Percentiles rank a stretch among this genome's conserved stretches.
These are phyloP conservation scores for Sylvia borin DNA, from an alignment of 2,797 vertebrate species.

Conservation along the genomic window DNA sequence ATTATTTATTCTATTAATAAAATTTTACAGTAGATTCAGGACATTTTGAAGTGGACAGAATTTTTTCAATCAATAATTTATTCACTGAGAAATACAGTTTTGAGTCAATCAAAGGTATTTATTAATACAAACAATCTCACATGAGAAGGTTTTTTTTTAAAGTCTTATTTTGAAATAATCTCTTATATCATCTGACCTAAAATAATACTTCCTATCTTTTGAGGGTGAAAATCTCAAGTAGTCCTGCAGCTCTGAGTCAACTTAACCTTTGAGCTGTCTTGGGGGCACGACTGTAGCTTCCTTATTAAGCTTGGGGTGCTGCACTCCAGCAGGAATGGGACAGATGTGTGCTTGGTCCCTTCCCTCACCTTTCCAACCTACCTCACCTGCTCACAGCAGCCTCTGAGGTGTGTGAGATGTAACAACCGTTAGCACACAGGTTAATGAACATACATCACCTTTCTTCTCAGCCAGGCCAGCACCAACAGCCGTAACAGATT, in stretches of 20 bases:
- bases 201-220: not conserved
- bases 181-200: not conserved
- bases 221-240: not conserved
- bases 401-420: not conserved
- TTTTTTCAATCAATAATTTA: not conserved
- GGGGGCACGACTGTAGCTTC: not conserved
- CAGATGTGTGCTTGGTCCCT: not conserved
- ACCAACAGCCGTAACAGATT: slow-evolving; percentile 28
- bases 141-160: not conserved
- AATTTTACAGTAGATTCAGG: not conserved
- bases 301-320: not conserved
- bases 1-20: slow-evolving; percentile 26
- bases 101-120: not conserved
- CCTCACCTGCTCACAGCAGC: not conserved
- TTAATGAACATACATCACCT: not conserved
- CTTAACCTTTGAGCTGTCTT: not conserved
- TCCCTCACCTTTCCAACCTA: not conserved
- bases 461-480: not conserved
- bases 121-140: not conserved
- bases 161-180: not conserved
- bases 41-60: not conserved
- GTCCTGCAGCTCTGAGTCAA: not conserved
- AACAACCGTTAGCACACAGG: not conserved
- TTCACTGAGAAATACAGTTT: not conserved
- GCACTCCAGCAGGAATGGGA: not conserved